A percentile compares a stretch with the other conserved stretches of the same genome.
Evolutionary conservation across 2,113 vertebrate genomes (phyloP).

Genomic region (Menura novaehollandiae): DNA sequence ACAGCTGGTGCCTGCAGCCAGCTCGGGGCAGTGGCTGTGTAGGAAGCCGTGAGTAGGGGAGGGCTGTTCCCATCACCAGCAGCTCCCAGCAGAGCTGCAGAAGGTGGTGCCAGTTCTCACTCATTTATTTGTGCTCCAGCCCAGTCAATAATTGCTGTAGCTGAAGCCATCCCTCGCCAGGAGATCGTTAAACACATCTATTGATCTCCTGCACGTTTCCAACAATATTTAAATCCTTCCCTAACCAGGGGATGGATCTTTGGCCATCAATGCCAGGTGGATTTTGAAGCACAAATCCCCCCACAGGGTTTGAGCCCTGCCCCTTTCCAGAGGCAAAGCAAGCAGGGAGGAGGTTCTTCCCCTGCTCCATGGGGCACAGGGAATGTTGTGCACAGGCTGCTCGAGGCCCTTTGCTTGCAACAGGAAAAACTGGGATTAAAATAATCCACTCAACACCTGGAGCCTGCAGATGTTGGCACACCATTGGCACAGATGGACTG

Average conservation of each 20-base stretch:
- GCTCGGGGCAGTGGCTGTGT: background rate
- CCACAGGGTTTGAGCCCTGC: background rate
- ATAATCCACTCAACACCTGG: background rate
- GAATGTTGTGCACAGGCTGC: accelerated
- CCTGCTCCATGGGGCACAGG: background rate
- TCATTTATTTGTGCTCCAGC: background rate
- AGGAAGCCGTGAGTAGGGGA: background rate
- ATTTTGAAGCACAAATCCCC: background rate
- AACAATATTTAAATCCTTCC: background rate
- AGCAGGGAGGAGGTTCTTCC: background rate
- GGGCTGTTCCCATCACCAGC: background rate
- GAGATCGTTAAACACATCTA: background rate
- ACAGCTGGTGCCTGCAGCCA: background rate
- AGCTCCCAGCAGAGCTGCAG: background rate
- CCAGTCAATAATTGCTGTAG: background rate
- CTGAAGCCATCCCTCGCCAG: background rate
- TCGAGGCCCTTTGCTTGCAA: background rate
- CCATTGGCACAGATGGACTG: background rate
- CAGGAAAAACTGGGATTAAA: background rate
- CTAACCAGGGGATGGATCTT: background rate
- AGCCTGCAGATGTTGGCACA: background rate
- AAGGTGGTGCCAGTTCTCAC: background rate
- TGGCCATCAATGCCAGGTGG: too few species aligned
- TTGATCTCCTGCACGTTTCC: background rate
- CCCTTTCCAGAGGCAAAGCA: background rate